Conservation (phyloP, 2,888 invertebrate genomes). For the Cotesia congregata region DNA sequence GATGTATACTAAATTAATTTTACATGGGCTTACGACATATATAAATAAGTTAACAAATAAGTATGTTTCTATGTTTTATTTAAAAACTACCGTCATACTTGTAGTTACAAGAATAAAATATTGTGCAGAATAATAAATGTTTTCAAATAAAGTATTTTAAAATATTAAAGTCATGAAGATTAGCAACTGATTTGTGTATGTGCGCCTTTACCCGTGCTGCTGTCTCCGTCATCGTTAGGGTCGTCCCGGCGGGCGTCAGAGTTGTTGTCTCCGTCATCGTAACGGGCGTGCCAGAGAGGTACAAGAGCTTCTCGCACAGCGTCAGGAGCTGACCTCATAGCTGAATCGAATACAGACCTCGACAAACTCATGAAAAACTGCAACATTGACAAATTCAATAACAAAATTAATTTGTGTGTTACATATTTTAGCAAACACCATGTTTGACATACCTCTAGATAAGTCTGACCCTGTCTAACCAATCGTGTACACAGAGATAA, state of each 20-base stretch:
- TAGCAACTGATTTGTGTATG: too few species aligned
- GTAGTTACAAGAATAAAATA: too few species aligned
- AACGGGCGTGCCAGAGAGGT: background rate
- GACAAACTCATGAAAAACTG: background rate
- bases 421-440: background rate
- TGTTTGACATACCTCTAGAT: background rate
- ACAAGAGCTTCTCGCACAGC: background rate
- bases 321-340: background rate
- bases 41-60: background rate
- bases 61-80: background rate
- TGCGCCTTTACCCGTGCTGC: too few species aligned
- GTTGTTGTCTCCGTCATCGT: background rate
- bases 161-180: too few species aligned
- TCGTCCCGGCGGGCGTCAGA: background rate
- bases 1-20: background rate
- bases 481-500: background rate
- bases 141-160: too few species aligned
- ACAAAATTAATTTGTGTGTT: background rate
- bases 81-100: too few species aligned
- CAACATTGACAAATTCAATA: background rate
- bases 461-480: background rate
- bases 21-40: background rate
- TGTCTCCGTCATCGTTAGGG: too few species aligned
- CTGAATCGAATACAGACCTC: background rate
- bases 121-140: too few species aligned